Evolutionary conservation across 2,113 vertebrate genomes (phyloP), one percentile per base, ranked within the genome.

Genomic region (Salvelinus namaycush): DNA sequence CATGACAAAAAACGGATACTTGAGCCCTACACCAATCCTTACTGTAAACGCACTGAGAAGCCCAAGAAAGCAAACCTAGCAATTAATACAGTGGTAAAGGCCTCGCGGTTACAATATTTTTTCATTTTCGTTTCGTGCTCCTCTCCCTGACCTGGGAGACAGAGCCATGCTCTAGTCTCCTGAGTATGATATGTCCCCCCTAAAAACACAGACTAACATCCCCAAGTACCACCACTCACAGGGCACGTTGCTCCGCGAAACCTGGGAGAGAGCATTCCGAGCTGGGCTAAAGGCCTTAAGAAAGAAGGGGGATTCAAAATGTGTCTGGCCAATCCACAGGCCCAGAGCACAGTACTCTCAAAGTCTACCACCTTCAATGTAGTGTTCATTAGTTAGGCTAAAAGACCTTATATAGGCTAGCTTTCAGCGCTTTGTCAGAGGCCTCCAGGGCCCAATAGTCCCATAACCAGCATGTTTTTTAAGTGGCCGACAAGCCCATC

Each of bases 51-150:
- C 62, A 34, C 73, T 22, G 49, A 70, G 70, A n/a, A 62, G n/a
- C 59, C 59, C n/a, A 62, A 62, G 59, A 62, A 62, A 62, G n/a
- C 59, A n/a, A 62, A 62, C n/a, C 59, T 62, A 2, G 59, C n/a
- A 62, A 62, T 62, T 13, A 62, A 62, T 62, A 8, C n/a, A 62
- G 59, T 9, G 9, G 59, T 54, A 78, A 80, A 77, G 76, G 64
- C 64, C 57, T 76, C 73, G 34, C 71, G 79, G 31, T 68, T 66
- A 68, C 54, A 78, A 80, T 65, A 76, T 84, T 82, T 79, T 79
- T 71, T 77, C 0, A 44, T 79, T 69, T 68, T 76, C 54, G 5
- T 57, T 57, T 57, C 54, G 54, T 57, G 54, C 5, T 62, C 59
- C 16, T 62, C 59, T 11, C 20, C 65, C 44, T 68, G 59, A 79